Percentiles rank a stretch among this genome's conserved stretches.
Conservation (phyloP, 2,888 invertebrate genomes). For the Epinotia brunnichana region DNA sequence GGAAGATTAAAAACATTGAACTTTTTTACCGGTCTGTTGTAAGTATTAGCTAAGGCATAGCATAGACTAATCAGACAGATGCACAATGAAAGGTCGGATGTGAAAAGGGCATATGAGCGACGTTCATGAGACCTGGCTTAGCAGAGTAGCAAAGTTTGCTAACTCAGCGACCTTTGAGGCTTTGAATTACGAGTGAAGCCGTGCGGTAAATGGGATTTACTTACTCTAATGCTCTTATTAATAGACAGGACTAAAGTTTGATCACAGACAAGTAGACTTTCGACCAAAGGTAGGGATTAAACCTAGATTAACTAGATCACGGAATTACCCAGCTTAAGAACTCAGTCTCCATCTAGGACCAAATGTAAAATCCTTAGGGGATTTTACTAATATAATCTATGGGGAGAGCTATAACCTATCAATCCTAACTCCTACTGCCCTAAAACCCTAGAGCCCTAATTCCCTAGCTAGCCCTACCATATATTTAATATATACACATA, state of each 20-base stretch:
- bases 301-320: neutral
- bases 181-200: conserved; percentile 38
- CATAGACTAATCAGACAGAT: neutral
- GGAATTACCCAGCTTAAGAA: too few relatives aligned
- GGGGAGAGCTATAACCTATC: too few relatives aligned
- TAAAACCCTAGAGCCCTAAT: too few relatives aligned
- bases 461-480: too few relatives aligned
- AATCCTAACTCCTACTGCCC: too few relatives aligned
- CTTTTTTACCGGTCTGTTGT: neutral
- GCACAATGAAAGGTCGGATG: conserved; percentile 2
- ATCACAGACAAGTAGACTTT: neutral
- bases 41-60: neutral
- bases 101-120: neutral
- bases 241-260: neutral
- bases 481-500: too few relatives aligned
- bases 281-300: neutral
- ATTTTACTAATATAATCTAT: too few relatives aligned
- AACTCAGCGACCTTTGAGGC: conserved; percentile 25
- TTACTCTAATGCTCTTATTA: conserved; percentile 1
- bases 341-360: neutral
- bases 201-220: conserved; percentile 29
- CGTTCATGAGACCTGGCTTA: conserved; percentile 6
- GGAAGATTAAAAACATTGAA: neutral
- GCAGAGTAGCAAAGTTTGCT: conserved; percentile 3
- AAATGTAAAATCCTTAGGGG: too few relatives aligned